These are phyloP conservation scores for Catharus minimus DNA, from an alignment of 2,113 vertebrate species.

Conservation along the genomic window DNA sequence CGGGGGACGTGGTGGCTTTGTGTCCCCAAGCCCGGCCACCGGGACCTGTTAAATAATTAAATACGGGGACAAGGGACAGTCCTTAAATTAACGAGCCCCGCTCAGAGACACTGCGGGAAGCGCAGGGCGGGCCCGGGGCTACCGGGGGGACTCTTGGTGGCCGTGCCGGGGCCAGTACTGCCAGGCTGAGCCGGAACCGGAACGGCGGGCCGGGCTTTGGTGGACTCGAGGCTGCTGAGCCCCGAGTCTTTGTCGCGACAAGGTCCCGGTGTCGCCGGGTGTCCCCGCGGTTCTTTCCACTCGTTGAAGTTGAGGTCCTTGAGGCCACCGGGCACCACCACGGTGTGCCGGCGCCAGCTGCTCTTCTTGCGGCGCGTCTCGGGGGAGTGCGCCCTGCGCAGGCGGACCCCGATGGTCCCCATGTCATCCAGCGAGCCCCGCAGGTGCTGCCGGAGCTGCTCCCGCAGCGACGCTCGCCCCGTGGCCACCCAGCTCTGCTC, in stretches of 20 bases:
- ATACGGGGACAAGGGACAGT: background rate
- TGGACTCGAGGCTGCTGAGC: slow-evolving; percentile 79
- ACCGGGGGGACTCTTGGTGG: background rate
- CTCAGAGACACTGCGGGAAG: slow-evolving; percentile 81
- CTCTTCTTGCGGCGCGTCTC: slow-evolving; percentile 88
- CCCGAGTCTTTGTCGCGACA: slow-evolving; percentile 73
- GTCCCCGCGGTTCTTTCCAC: slow-evolving; percentile 69
- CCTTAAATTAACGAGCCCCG: slow-evolving; percentile 21
- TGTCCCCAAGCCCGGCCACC: background rate
- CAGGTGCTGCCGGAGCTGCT: slow-evolving; percentile 83
- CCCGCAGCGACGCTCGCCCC: slow-evolving; percentile 70
- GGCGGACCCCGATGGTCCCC: slow-evolving; percentile 75
- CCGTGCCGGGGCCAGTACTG: background rate
- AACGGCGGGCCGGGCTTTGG: slow-evolving; percentile 66
- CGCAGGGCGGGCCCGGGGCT: slow-evolving; percentile 66
- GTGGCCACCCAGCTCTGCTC: background rate
- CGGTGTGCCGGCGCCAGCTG: slow-evolving; percentile 91
- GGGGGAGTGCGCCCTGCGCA: slow-evolving; percentile 85
- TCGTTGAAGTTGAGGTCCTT: slow-evolving; percentile 81
- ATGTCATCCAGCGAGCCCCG: slow-evolving; percentile 85
- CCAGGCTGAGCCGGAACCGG: background rate
- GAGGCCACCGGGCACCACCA: slow-evolving; percentile 82
- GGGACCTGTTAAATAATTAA: slow-evolving; percentile 23
- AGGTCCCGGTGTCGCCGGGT: background rate
- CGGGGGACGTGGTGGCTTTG: background rate